A percentile compares a stretch with the other conserved stretches of the same genome.
Evolutionary conservation across 2,113 vertebrate species (phyloP).

Genomic region (Acrocephalus arundinaceus): DNA sequence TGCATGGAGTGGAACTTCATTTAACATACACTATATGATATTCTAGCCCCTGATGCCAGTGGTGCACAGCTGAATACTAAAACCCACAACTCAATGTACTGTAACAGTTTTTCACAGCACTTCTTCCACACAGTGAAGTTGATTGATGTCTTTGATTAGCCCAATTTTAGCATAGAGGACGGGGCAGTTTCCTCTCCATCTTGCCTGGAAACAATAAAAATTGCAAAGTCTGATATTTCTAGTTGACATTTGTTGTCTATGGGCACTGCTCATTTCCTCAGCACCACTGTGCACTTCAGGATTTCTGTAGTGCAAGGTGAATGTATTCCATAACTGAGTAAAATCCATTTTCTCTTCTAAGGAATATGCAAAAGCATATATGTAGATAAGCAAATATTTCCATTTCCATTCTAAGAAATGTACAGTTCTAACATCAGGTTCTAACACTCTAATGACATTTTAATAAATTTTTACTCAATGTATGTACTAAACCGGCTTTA

Average conservation of each 20-base stretch:
- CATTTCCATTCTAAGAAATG: slow-evolving; percentile 29
- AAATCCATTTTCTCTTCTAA: neutral
- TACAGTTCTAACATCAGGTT: slow-evolving; percentile 29
- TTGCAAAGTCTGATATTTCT: neutral
- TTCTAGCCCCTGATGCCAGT: neutral
- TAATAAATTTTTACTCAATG: slow-evolving; percentile 37
- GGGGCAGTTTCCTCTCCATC: neutral
- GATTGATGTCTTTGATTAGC: slow-evolving; percentile 45
- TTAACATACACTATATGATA: neutral
- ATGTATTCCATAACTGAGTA: neutral
- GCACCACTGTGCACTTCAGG: neutral
- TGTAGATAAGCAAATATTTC: neutral
- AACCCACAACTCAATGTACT: neutral
- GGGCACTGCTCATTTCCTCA: neutral
- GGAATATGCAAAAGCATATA: neutral
- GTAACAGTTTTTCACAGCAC: neutral
- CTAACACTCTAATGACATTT: slow-evolving; percentile 46
- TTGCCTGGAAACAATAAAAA: neutral
- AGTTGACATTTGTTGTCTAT: neutral
- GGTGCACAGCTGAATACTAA: neutral
- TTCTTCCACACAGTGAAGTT: neutral
- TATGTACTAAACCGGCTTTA: slow-evolving; percentile 34
- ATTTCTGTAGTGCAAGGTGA: neutral
- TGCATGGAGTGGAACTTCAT: slow-evolving; percentile 25
- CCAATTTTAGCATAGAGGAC: neutral